These are phyloP conservation scores for Achlya flavicornis DNA, from an alignment of 2,888 invertebrate genomes.

Conservation along the genomic window DNA sequence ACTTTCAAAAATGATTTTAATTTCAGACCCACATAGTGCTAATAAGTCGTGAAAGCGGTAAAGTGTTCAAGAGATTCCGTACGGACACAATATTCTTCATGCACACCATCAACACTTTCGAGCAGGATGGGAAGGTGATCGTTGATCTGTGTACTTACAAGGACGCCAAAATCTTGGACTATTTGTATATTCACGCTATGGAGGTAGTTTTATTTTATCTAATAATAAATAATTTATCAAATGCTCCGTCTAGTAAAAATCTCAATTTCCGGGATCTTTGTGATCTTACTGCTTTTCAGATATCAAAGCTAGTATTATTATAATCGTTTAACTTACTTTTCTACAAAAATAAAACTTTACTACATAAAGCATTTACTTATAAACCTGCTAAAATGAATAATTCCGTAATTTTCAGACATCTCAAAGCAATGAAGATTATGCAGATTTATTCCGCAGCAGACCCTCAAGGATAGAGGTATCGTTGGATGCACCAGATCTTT, in stretches of 20 bases:
- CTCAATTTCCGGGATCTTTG: too few relatives aligned
- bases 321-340: too few relatives aligned
- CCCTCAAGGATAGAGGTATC: conserved; percentile 9
- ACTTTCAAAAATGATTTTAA: background rate
- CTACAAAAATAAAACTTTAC: too few relatives aligned
- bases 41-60: conserved; percentile 84
- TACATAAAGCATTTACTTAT: too few relatives aligned
- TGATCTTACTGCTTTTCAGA: too few relatives aligned
- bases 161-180: conserved; percentile 91
- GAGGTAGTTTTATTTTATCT: background rate
- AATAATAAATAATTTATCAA: too few relatives aligned
- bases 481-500: background rate
- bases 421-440: background rate
- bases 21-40: conserved; percentile 86
- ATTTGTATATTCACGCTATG: conserved; percentile 92
- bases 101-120: conserved; percentile 94
- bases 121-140: conserved; percentile 86
- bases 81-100: conserved; percentile 90
- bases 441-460: background rate
- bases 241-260: too few relatives aligned
- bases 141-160: conserved; percentile 93
- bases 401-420: background rate
- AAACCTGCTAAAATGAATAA: too few relatives aligned
- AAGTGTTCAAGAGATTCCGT: conserved; percentile 65
- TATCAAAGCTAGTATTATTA: too few relatives aligned